A percentile compares a stretch with the other conserved stretches of the same genome.
Evolutionary conservation across 2,797 vertebrate genomes (phyloP).

Genomic region (Gorsachius magnificus): DNA sequence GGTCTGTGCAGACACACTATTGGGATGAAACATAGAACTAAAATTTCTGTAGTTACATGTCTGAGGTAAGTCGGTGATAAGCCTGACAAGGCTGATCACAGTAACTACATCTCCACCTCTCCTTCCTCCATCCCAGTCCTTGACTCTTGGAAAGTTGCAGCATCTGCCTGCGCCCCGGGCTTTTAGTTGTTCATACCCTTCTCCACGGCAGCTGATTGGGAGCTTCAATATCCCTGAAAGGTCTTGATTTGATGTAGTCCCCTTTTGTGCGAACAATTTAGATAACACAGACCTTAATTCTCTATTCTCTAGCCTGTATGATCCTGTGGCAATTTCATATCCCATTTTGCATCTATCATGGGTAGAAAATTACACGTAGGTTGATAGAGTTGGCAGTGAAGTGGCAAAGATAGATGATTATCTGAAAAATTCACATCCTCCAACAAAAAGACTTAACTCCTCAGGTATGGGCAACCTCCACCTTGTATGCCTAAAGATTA

Average conservation of each 20-base stretch:
- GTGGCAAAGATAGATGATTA: conserved; percentile 12
- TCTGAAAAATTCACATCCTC: conserved; percentile 14
- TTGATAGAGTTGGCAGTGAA: not conserved
- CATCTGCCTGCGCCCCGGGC: not conserved
- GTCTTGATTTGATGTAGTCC: not conserved
- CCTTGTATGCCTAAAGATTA: not conserved
- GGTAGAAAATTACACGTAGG: not conserved
- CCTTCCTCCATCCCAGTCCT: not conserved
- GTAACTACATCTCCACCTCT: not conserved
- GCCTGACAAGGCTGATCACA: not conserved
- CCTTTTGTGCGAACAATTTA: not conserved
- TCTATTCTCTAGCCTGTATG: not conserved
- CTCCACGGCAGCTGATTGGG: not conserved
- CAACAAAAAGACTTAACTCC: not conserved
- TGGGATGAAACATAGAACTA: not conserved
- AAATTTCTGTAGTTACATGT: not conserved
- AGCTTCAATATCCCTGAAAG: not conserved
- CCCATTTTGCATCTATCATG: not conserved
- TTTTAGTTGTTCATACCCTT: not conserved
- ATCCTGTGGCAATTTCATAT: not conserved
- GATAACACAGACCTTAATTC: not conserved
- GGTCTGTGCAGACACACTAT: not conserved
- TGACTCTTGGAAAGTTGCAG: not conserved
- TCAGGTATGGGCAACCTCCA: not conserved
- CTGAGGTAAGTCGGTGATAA: not conserved